Evolutionary conservation across 2,888 invertebrate species (phyloP).

Genomic region (Scaptomyza tumidula): DNA sequence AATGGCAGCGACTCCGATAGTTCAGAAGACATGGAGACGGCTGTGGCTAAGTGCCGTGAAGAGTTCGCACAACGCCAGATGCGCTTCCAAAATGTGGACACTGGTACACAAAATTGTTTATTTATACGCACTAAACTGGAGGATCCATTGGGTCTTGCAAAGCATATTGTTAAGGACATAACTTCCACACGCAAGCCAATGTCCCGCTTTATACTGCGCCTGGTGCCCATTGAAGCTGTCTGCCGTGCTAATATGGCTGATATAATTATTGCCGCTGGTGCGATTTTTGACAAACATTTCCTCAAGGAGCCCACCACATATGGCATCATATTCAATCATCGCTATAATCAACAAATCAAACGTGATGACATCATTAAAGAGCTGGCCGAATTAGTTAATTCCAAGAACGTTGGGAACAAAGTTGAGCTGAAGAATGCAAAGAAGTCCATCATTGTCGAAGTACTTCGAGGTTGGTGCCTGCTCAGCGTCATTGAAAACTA

Average conservation of each 20-base stretch:
- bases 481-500: conserved; percentile 92
- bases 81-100: conserved; percentile 90
- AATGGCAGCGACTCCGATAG: conserved; percentile 42
- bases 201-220: conserved; percentile 90
- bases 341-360: conserved; percentile 90
- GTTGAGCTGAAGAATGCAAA: conserved; percentile 92
- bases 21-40: conserved; percentile 73
- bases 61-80: conserved; percentile 83
- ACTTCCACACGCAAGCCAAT: conserved; percentile 88
- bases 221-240: conserved; percentile 92
- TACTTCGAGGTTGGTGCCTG: conserved; percentile 92
- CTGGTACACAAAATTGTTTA: conserved; percentile 92
- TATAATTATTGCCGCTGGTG: conserved; percentile 88
- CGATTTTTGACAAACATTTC: conserved; percentile 90
- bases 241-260: conserved; percentile 93
- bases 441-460: conserved; percentile 92
- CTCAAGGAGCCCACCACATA: conserved; percentile 89
- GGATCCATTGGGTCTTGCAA: conserved; percentile 90
- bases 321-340: conserved; percentile 91
- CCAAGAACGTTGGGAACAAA: conserved; percentile 89
- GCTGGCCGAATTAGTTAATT: conserved; percentile 89
- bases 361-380: conserved; percentile 90
- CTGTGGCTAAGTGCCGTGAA: conserved; percentile 70
- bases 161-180: conserved; percentile 90
- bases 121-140: conserved; percentile 93